Base-by-base conservation (phyloP, 2,797 vertebrate genomes). In the Geotrypetes seraphini region DNA sequence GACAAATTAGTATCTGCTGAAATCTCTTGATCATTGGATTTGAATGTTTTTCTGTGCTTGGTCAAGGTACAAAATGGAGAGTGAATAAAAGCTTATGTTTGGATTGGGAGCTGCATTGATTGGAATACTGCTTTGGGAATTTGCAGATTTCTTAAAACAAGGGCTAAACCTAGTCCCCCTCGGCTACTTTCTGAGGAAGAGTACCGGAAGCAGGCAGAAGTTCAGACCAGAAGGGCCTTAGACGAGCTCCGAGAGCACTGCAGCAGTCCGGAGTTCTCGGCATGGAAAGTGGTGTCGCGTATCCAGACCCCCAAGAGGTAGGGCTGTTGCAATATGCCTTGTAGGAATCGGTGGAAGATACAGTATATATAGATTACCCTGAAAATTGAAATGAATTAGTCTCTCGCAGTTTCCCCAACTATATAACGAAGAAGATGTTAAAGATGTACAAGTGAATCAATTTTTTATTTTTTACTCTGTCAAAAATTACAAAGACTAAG, bases 221-320 rank as follows among this genome's bases (percentile, higher is more conserved):
- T 83, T 35, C 91, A 98, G 75, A 99, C 96, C 0, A 73, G 53
- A 16, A 85, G 36, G 5, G 89, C 92, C 22, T 78, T 99, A 14
- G 86, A 89, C 3, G 82, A 92, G 14, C 78, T 99, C 31, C 77
- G 90, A 18, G 74, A 61, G 27, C 66, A 69, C 63, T 98, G 95
- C 53, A 63, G 36, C 46, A 98, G 95, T 67, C 92, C 93, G 0
- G 84, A 93, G 4, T 91, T 86, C 70, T 84, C 81, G 23, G 75
- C 88, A 2, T 99, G 96, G 96, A 89, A 69, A 34, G 31, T 75
- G 0, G 71, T 98, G 27, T 91, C 92, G 50, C 84, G 91, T 47
- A 81, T 99, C 22, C 86, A 88, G 54, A 91, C 88, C 19, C 96
- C 96, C 2, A 92, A 91, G 68, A 91, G 96, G 96, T 97, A 74